Evolutionary conservation across 1,140 invertebrate species (phyloP), one percentile per base, ranked within the genome.

Genomic region (Drosophila nigromelanica): DNA sequence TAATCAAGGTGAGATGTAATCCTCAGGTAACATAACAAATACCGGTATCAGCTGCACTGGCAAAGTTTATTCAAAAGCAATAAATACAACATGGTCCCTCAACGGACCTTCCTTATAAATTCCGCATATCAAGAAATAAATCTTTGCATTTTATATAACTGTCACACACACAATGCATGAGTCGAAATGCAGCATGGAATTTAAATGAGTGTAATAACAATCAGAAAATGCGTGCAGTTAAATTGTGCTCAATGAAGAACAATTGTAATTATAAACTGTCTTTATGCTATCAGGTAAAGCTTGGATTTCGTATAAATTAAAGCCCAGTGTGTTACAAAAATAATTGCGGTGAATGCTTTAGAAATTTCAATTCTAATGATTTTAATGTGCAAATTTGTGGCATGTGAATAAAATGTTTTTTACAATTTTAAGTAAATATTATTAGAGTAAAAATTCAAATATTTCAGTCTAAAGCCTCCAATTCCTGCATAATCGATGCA

Each of bases 161-260:
- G 43, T 24, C 39, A 45, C 10, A 35, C 10, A 35, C 33, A 35
- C 33, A 35, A 35, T 10, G 8, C 21, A 5, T 27, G 4, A 62
- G 1, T 4, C 8, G 12, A 15, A 52, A 45, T 47, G 78, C 67
- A 55, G 71, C 56, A 15, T 43, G 75, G 81, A 86, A 86, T 86
- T 81, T 81, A 39, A 86, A 86, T 86, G 63, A 87, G 82, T 67
- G 78, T 21, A 8, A 27, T 15, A 51, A 67, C 43, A 55, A 76
- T 35, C 70, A 64, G 43, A 77, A 81, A 74, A 70, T 70, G 63
- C 71, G 47, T 27, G 70, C 66, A 68, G 64, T 82, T 64, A 58
- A 62, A 68, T 50, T 78, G 73, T 78, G 61, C 1, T 11, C 27
- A 48, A 64, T n/a, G 45, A 43, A 52, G 54, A 58, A 39, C 45